A percentile compares a stretch with the other conserved stretches of the same genome.
Evolutionary conservation across 2,888 invertebrate species (phyloP).

Genomic region (Priapulus caudatus): DNA sequence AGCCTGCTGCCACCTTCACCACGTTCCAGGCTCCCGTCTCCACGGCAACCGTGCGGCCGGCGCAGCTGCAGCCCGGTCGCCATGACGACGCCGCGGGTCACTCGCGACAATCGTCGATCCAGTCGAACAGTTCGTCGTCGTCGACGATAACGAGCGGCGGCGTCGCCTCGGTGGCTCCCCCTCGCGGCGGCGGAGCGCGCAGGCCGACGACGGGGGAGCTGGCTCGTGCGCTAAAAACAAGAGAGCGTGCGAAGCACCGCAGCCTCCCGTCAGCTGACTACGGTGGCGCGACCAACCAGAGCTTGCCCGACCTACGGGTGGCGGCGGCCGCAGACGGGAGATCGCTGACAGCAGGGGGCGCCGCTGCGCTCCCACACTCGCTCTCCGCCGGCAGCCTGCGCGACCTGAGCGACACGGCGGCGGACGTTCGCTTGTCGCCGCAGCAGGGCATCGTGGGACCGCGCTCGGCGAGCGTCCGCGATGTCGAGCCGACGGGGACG

Average conservation of each 20-base stretch:
- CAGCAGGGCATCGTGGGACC: not conserved
- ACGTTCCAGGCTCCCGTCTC: too few relatives aligned
- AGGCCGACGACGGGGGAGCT: not conserved
- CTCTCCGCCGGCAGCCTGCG: not conserved
- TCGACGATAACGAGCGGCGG: not conserved
- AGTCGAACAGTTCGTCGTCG: not conserved
- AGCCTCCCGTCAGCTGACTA: too few relatives aligned
- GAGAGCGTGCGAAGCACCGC: not conserved
- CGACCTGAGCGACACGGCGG: too few relatives aligned
- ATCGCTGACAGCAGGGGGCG: not conserved
- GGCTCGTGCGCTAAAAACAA: not conserved
- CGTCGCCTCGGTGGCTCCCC: not conserved
- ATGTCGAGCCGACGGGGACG: too few relatives aligned
- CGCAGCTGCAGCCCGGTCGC: too few relatives aligned
- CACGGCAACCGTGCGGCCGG: too few relatives aligned
- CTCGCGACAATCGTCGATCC: not conserved
- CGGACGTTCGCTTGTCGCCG: not conserved
- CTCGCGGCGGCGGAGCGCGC: not conserved
- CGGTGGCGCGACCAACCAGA: not conserved
- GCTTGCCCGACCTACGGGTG: not conserved
- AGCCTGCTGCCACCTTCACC: too few relatives aligned
- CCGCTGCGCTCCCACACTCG: not conserved
- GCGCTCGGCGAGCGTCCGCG: not conserved
- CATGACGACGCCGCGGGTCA: too few relatives aligned
- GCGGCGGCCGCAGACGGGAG: not conserved